Evolutionary conservation across 2,113 vertebrate genomes (phyloP).

Genomic region (Ciconia maguari): DNA sequence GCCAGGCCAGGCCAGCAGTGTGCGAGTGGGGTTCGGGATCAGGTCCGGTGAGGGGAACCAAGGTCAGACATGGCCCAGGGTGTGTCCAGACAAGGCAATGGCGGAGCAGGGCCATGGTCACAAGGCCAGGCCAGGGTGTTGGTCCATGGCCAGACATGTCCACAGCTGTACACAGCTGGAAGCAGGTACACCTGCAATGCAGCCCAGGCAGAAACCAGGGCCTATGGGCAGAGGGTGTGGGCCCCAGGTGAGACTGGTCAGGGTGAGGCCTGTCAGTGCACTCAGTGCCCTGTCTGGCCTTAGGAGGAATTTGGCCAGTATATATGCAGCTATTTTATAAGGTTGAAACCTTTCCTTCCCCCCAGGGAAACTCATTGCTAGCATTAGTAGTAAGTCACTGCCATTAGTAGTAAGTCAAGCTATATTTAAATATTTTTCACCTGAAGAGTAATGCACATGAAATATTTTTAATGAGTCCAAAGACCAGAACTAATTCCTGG

Average conservation of each 20-base stretch:
- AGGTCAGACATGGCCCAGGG: neutral
- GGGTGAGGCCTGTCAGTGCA: neutral
- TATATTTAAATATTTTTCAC: neutral
- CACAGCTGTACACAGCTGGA: neutral
- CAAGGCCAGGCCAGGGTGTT: neutral
- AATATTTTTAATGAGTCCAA: neutral
- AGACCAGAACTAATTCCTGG: neutral
- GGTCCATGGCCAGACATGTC: rapidly evolving
- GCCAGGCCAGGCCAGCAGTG: neutral
- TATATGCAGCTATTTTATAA: neutral
- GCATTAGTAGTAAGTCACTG: neutral
- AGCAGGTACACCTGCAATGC: neutral
- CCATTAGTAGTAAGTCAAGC: neutral
- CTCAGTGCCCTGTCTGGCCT: neutral
- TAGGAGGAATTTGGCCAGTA: neutral
- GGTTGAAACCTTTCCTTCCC: neutral
- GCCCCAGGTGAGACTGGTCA: neutral
- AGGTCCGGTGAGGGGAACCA: neutral
- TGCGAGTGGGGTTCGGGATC: neutral
- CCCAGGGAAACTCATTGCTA: neutral
- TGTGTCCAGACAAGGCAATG: neutral
- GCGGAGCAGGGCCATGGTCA: neutral
- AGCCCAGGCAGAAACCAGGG: neutral
- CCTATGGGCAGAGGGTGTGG: neutral
- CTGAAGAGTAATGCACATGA: neutral